Evolutionary conservation across 2,113 vertebrate species (phyloP), one percentile per base, ranked within the genome.

Genomic region (Notiomystis cincta): DNA sequence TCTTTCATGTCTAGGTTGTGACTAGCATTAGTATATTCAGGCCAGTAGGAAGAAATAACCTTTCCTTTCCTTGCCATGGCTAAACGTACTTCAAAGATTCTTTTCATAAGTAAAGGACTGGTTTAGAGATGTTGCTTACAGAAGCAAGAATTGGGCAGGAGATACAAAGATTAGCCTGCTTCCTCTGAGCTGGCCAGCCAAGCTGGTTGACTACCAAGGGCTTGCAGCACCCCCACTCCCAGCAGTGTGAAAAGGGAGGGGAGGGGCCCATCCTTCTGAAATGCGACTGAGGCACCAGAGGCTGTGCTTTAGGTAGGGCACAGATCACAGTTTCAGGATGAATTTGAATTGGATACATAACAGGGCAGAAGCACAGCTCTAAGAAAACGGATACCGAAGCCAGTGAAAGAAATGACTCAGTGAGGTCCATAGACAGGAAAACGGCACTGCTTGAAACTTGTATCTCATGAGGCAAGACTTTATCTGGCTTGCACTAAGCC

Each of bases 1-100:
- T 97, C 82, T 64, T 92, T 93, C 96, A 33, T 90, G 82, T 40
- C 40, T 90, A 92, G 92, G 65, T 92, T 96, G 85, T 95, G 88
- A 96, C 92, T 92, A 93, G 90, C 85, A 95, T 93, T 94, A 81
- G 64, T 90, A 73, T 96, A 51, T 90, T 88, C 80, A 70, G 91
- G 37, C 64, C 65, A 86, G 30, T 58, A 47, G 33, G 83, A 72
- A 72, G 80, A 90, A 93, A 64, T 65, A 89, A 51, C 38, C 61
- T 82, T 69, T 76, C 30, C 45, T 75, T 92, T 57, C 48, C 15
- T 79, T 3, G 1, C 35, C 8, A 47, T 11, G 54, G n/a, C 31
- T 62, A 83, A 71, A 78, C 28, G 67, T 56, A 64, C 23, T 70
- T 96, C 27, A 70, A 65, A 77, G 22, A 48, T 37, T 61, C 60